phyloP scores from a whole-genome alignment of 2,113 vertebrate genomes.

The Dinomys branickii region DNA sequence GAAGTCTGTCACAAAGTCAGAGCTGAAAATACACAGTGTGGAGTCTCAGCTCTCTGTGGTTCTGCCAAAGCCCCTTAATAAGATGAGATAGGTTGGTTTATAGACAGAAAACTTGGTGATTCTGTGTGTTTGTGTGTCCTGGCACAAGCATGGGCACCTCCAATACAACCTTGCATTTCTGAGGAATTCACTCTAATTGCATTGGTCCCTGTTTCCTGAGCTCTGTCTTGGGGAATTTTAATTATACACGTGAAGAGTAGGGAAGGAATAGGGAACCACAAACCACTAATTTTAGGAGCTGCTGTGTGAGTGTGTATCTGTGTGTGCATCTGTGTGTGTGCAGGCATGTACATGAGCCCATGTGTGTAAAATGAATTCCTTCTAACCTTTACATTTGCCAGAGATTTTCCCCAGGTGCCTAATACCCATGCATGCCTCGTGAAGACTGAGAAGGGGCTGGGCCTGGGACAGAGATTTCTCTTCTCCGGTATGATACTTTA shows the following conservation, averaged over 20 bases:
- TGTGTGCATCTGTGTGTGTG: neutral
- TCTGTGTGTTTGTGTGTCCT: neutral
- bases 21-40: no score
- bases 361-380: neutral
- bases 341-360: neutral
- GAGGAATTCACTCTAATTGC: neutral
- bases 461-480: neutral
- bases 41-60: neutral
- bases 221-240: neutral
- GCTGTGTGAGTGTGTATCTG: neutral
- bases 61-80: neutral
- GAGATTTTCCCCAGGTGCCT: neutral
- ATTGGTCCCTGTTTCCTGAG: neutral
- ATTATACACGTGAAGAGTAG: neutral
- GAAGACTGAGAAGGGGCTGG: neutral
- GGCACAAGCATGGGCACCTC: neutral
- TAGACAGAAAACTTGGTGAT: neutral
- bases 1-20: neutral
- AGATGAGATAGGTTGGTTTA: neutral
- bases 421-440: neutral
- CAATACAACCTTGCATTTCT: neutral
- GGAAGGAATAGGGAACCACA: neutral
- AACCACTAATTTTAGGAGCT: neutral
- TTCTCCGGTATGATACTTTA: neutral
- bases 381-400: neutral